Percentiles rank a stretch among this genome's conserved stretches.
Conservation (phyloP, 2,888 invertebrate genomes). For the Gymnoscelis rufifasciata region DNA sequence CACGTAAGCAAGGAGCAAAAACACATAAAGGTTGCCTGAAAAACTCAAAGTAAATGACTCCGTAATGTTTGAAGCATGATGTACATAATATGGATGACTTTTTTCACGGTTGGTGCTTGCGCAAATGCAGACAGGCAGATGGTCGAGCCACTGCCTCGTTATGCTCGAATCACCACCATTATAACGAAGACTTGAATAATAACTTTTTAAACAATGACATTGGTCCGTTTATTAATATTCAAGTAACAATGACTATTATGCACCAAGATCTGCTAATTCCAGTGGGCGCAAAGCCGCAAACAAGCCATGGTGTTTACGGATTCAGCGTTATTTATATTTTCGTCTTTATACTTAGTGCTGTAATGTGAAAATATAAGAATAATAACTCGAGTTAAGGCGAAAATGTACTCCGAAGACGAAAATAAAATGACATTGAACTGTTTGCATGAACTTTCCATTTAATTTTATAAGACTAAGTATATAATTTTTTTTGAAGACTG, state of each 20-base stretch:
- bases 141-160: slow-evolving; percentile 34
- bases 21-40: neutral
- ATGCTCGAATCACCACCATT: slow-evolving; percentile 38
- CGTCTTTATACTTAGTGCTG: too few species aligned
- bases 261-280: too few species aligned
- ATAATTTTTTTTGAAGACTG: too few species aligned
- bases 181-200: slow-evolving; percentile 26
- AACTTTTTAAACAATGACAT: slow-evolving; percentile 25
- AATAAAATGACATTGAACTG: too few species aligned
- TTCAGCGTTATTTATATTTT: too few species aligned
- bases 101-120: slow-evolving; percentile 47
- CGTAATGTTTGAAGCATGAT: slow-evolving; percentile 39
- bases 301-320: too few species aligned
- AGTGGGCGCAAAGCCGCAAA: too few species aligned
- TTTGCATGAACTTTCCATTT: too few species aligned
- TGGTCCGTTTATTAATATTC: neutral
- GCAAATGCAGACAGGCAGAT: slow-evolving; percentile 40
- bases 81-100: slow-evolving; percentile 43
- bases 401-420: neutral
- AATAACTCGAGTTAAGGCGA: neutral
- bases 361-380: too few species aligned
- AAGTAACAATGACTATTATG: neutral
- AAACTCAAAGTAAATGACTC: slow-evolving; percentile 34
- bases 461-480: too few species aligned
- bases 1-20: too few species aligned